These are phyloP conservation scores for Microchrysa polita DNA, from an alignment of 2,888 invertebrate genomes.

Conservation along the genomic window DNA sequence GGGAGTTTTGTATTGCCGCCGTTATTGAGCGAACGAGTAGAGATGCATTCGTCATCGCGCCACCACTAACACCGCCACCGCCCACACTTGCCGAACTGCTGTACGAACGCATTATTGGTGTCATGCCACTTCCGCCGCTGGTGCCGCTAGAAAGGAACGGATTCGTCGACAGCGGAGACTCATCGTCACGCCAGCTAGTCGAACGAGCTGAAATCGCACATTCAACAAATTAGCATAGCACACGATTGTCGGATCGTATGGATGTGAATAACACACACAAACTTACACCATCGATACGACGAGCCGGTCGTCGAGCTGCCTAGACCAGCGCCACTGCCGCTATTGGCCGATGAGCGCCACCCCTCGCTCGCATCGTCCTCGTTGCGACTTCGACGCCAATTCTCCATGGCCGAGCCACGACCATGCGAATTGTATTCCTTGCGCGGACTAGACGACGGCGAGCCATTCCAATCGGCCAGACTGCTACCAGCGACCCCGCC, in stretches of 20 bases:
- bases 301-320: not conserved
- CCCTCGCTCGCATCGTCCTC: conserved; percentile 55
- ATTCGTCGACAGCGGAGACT: not conserved
- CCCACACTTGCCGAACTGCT: conserved; percentile 44
- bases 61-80: not conserved
- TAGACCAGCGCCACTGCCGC: conserved; percentile 46
- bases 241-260: not conserved
- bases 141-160: conserved; percentile 36
- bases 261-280: not conserved
- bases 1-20: not conserved
- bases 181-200: conserved; percentile 63
- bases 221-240: conserved; percentile 8
- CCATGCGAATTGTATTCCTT: conserved; percentile 59
- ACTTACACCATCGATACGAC: conserved; percentile 59
- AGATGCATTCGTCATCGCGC: not conserved
- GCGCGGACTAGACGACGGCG: conserved; percentile 61
- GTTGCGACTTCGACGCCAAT: conserved; percentile 61
- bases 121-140: conserved; percentile 3
- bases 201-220: conserved; percentile 57
- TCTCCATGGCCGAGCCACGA: conserved; percentile 59
- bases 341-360: conserved; percentile 49
- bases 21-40: not conserved
- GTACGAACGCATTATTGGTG: conserved; percentile 45
- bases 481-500: conserved; percentile 25
- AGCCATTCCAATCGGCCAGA: conserved; percentile 59